Conservation (phyloP, 2,888 invertebrate species). For the Callosobruchus maculatus region DNA sequence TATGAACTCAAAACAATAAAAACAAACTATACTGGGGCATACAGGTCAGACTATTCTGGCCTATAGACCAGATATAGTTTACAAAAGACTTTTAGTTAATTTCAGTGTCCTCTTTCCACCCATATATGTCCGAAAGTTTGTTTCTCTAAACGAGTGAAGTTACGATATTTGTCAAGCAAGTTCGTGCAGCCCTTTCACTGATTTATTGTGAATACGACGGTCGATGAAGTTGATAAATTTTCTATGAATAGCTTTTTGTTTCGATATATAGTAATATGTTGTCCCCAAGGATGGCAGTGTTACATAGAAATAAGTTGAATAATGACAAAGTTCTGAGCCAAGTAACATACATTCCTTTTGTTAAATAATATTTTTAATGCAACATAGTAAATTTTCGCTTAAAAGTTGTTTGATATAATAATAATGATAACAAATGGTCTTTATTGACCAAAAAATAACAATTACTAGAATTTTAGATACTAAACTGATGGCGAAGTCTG, state of each 20-base stretch:
- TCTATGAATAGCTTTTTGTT: not conserved
- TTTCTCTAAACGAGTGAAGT: not conserved
- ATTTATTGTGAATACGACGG: not conserved
- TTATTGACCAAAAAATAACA: no score
- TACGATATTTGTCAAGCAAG: not conserved
- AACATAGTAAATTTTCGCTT: not conserved
- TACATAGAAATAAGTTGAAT: not conserved
- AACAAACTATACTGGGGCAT: no score
- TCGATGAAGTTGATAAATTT: not conserved
- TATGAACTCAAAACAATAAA: no score
- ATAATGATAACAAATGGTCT: no score
- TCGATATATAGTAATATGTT: not conserved
- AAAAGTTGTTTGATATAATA: no score
- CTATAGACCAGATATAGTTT: no score
- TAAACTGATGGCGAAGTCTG: no score
- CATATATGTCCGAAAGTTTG: not conserved
- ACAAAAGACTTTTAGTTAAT: no score
- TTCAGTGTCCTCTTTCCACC: not conserved
- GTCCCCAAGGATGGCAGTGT: not conserved
- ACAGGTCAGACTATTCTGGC: no score
- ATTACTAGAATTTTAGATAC: no score
- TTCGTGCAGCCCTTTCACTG: not conserved
- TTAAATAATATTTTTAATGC: not conserved
- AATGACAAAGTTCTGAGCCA: not conserved
- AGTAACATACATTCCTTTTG: not conserved